Percentiles rank a stretch among this genome's conserved stretches.
Evolutionary conservation across 2,888 invertebrate genomes (phyloP).

Genomic region (Acleris literana): DNA sequence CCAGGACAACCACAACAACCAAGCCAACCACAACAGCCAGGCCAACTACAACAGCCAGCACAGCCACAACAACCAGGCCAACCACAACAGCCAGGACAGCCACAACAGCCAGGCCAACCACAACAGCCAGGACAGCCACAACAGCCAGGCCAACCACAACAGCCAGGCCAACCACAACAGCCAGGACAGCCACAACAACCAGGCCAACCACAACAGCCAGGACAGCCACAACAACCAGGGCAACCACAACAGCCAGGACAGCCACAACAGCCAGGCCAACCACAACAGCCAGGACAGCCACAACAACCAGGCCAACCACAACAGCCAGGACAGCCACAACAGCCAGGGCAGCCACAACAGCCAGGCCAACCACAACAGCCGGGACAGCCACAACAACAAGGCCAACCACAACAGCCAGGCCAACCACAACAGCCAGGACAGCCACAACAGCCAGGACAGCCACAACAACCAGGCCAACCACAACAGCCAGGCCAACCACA

Average conservation of each 20-base stretch:
- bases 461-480: neutral
- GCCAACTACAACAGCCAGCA: neutral
- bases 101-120: conserved; percentile 21
- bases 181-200: neutral
- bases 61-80: neutral
- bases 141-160: neutral
- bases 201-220: conserved; percentile 1
- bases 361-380: neutral
- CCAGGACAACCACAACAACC: neutral
- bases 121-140: neutral
- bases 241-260: conserved; percentile 6
- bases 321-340: neutral
- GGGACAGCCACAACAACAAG: neutral
- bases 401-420: neutral
- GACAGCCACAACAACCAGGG: neutral
- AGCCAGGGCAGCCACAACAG: neutral
- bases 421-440: conserved; percentile 1
- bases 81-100: conserved; percentile 9
- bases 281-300: conserved; percentile 11
- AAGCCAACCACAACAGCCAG: neutral
- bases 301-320: conserved; percentile 8
- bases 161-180: neutral
- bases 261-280: neutral
- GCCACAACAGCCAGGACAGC: neutral
- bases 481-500: neutral